A percentile compares a stretch with the other conserved stretches of the same genome.
Conservation (phyloP, 2,888 invertebrate genomes). For the Tolmerus cingulatus region DNA sequence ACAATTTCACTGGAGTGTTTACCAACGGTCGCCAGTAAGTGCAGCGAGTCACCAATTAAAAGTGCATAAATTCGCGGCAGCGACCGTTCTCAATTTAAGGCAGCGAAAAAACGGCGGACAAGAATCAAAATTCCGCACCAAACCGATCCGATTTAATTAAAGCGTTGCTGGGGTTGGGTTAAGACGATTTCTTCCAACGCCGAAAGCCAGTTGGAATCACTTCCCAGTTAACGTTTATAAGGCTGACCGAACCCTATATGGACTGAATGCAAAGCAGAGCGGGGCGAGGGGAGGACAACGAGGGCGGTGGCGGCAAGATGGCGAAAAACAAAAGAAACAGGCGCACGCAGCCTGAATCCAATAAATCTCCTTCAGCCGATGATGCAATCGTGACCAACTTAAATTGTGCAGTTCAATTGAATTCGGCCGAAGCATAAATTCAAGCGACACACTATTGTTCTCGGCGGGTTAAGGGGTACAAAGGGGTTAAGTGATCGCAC, state of each 20-base stretch:
- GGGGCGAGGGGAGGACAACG: not conserved
- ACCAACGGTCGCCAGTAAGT: not conserved
- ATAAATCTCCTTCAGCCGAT: not conserved
- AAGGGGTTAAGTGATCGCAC: not conserved
- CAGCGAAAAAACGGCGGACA: not conserved
- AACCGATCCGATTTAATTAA: not conserved
- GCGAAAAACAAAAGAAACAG: not conserved
- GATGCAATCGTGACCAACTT: slow-evolving; percentile 14
- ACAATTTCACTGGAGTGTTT: slow-evolving; percentile 14
- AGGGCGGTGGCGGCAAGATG: not conserved
- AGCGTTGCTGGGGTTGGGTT: not conserved
- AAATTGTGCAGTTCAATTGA: slow-evolving; percentile 28
- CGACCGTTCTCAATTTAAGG: not conserved
- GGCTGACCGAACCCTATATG: not conserved
- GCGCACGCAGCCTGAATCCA: not conserved
- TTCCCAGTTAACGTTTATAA: not conserved
- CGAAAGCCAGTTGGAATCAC: not conserved
- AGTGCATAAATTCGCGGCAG: slow-evolving; percentile 7
- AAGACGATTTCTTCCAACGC: not conserved
- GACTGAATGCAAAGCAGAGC: not conserved
- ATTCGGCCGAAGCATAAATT: slow-evolving; percentile 6
- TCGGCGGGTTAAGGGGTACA: not conserved
- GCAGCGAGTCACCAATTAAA: slow-evolving; percentile 7
- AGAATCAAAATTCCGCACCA: slow-evolving; percentile 7
- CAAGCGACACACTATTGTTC: slow-evolving; percentile 6